Evolutionary conservation across 2,797 vertebrate species (phyloP), one percentile per base, ranked within the genome.

Genomic region (Sarcoramphus papa): DNA sequence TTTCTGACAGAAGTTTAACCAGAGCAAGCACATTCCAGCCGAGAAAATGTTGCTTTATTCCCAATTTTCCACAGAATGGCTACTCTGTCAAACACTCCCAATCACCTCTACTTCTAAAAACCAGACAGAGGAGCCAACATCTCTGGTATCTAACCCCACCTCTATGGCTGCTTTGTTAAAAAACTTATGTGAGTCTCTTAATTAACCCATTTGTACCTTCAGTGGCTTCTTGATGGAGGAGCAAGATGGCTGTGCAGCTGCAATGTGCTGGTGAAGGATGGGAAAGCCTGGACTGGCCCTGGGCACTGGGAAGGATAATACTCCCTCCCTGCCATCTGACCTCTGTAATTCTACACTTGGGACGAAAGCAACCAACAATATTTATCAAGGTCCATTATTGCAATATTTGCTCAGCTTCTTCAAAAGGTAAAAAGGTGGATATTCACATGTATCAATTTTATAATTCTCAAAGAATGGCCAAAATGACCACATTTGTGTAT

Each of bases 371-470:
- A 37, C 2, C 14, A 30, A 28, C 9, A 48, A 41, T 65, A n/a
- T 48, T 88, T 57, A 37, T 72, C 15, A 13, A 27, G 12, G 5
- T 56, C 14, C 54, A 8, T 47, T 77, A 23, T 8, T 69, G 7
- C 4, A 84, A 23, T 57, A 33, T 28, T 37, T 84, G 3, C 12
- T 82, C 18, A 72, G 2, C 1, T 2, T 45, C 41, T 65, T 70
- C 10, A 30, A 53, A 77, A 57, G 8, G 2, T 20, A 48, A 70
- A 40, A 31, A 21, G 1, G 10, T 53, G 25, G 19, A 47, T 81
- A 33, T 19, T 68, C 25, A 18, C 12, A 51, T 4, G 2, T 24
- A 67, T 53, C 0, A 0, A 9, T 51, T 35, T 57, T 72, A 47
- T 40, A 14, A 35, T 72, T 67, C 45, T 76, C 33, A 65, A 65